A percentile compares a stretch with the other conserved stretches of the same genome.
These are phyloP conservation scores for Choloepus hoffmanni DNA, from an alignment of 2,113 vertebrate genomes.

Conservation along the genomic window DNA sequence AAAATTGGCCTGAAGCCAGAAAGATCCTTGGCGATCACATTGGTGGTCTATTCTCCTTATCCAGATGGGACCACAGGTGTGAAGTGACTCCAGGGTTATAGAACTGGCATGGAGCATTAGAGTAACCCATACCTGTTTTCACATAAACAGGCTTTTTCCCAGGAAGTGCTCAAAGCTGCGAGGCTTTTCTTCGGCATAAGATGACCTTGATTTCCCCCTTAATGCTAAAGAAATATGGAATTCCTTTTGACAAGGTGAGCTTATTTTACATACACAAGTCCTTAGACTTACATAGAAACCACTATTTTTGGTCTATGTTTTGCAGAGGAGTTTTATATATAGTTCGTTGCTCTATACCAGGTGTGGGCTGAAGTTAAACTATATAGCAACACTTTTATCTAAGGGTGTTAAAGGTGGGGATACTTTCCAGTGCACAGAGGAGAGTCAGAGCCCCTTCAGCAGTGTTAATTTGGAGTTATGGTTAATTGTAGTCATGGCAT, in stretches of 20 bases:
- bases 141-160: slow-evolving; percentile 95
- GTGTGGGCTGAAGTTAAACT: background rate
- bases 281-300: background rate
- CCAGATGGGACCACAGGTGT: background rate
- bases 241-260: slow-evolving; percentile 96
- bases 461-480: background rate
- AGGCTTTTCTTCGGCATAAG: slow-evolving; percentile 98
- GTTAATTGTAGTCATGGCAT: background rate
- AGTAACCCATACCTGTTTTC: background rate
- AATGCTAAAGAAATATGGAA: slow-evolving; percentile 97
- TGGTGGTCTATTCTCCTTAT: background rate
- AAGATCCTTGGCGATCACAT: background rate
- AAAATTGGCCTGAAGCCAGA: background rate
- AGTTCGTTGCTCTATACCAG: background rate
- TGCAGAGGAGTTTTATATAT: background rate
- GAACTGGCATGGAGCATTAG: background rate
- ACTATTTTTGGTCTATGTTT: background rate
- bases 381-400: background rate
- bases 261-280: background rate
- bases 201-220: slow-evolving; percentile 99
- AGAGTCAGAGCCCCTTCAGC: background rate
- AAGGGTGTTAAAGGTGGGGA: background rate
- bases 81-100: background rate
- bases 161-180: slow-evolving; percentile 97
- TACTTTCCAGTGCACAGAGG: background rate